A percentile compares a stretch with the other conserved stretches of the same genome.
Conservation (phyloP, 2,797 vertebrate species). For the Meda fulgida region DNA sequence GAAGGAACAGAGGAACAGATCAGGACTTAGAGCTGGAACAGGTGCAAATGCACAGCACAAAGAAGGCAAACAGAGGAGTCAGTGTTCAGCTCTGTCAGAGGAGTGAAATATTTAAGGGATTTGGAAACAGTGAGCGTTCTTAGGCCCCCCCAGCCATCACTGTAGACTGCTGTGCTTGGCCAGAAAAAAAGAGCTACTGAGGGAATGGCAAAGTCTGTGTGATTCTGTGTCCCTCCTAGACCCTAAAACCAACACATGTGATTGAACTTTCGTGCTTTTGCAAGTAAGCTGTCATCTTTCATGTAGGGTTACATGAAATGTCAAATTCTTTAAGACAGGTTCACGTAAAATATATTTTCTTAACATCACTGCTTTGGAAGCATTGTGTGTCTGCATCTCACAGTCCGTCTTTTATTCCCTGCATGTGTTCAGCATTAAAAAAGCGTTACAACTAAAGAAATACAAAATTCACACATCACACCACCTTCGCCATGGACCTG, state of each 20-base stretch:
- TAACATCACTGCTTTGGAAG: conserved; percentile 3
- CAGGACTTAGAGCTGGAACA: conserved; percentile 69
- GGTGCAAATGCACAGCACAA: conserved; percentile 79
- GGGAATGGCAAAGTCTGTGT: conserved; percentile 27
- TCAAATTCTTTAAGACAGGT: conserved; percentile 13
- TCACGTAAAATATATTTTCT: conserved; percentile 29
- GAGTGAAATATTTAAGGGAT: conserved; percentile 79
- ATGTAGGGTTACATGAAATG: conserved; percentile 25
- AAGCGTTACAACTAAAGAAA: background rate
- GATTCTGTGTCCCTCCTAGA: conserved; percentile 34
- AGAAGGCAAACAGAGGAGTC: conserved; percentile 77
- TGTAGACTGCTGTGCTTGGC: conserved; percentile 78
- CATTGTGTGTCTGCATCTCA: background rate
- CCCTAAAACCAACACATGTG: conserved; percentile 27
- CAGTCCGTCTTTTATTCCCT: background rate
- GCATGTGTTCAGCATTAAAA: background rate
- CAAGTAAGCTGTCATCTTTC: conserved; percentile 7
- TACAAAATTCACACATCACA: background rate
- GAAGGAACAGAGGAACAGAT: conserved; percentile 47
- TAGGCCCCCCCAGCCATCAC: conserved; percentile 76
- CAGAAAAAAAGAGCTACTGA: conserved; percentile 59
- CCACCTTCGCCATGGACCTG: too few species aligned
- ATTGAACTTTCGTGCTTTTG: conserved; percentile 9
- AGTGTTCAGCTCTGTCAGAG: conserved; percentile 74
- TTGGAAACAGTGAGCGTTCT: conserved; percentile 78